Percentiles rank a stretch among this genome's conserved stretches.
Conservation (phyloP, 2,888 invertebrate species). For the Spilarctia lutea region DNA sequence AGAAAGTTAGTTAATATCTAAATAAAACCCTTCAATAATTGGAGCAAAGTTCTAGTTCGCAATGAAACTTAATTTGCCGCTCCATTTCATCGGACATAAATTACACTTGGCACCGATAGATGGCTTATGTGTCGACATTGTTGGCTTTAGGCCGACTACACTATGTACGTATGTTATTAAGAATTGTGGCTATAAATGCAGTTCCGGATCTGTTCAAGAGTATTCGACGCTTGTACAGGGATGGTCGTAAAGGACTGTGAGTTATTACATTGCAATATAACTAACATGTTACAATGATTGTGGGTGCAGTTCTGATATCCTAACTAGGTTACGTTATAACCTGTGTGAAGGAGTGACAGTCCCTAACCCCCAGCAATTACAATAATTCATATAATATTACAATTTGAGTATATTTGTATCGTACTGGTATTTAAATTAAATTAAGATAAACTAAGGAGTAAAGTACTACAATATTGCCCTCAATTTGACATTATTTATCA, state of each 20-base stretch:
- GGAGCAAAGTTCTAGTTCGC: slow-evolving; percentile 8
- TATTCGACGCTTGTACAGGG: not conserved
- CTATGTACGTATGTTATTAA: slow-evolving; percentile 7
- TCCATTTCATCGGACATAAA: slow-evolving; percentile 42
- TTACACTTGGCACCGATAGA: slow-evolving; percentile 33
- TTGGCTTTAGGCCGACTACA: slow-evolving; percentile 2
- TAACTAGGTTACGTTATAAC: too few relatives aligned
- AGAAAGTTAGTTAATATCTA: too few relatives aligned
- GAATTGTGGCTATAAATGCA: slow-evolving; percentile 6
- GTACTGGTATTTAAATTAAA: too few relatives aligned
- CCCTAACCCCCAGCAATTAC: too few relatives aligned
- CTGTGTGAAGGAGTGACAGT: too few relatives aligned
- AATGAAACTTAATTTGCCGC: slow-evolving; percentile 42
- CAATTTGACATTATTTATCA: too few relatives aligned
- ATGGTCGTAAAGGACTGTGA: not conserved
- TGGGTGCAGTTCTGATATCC: too few relatives aligned
- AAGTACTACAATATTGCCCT: not conserved
- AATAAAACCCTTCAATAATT: slow-evolving; percentile 15
- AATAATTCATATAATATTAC: too few relatives aligned
- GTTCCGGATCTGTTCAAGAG: not conserved
- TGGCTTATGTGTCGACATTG: slow-evolving; percentile 16
- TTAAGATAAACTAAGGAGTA: too few relatives aligned
- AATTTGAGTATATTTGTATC: too few relatives aligned
- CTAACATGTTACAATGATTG: too few relatives aligned
- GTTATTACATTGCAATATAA: too few relatives aligned